Base-by-base conservation (phyloP, 2,888 invertebrate species). In the Heliconius sara region DNA sequence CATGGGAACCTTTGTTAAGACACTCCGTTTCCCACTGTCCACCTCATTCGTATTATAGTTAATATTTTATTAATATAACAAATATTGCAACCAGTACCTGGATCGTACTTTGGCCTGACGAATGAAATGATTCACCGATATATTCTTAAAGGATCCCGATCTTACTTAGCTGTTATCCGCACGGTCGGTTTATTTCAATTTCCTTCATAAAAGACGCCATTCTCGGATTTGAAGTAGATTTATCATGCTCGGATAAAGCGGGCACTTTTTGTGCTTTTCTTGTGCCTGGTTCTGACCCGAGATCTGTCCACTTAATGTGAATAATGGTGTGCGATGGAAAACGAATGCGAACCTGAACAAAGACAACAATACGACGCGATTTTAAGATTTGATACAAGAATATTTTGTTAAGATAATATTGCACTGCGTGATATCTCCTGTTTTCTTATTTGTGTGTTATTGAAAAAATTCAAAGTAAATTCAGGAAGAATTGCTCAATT, bases 111-210 rank as follows among this genome's bases (percentile, higher is more conserved):
- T 85, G 83, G 84, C 85, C 89, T 93, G 92, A 94, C 92, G 93
- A 94, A 94, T 94, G 92, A 93, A 94, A 93, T 93, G 93, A 94
- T 93, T 93, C 92, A 89, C 93, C 94, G 91, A 93, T 94, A 93
- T 93, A 94, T 94, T 93, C 92, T 89, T 92, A 93, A 94, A 90
- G 93, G 93, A 92, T 93, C 92, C 90, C 92, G 93, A 94, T 95
- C 93, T 93, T 95, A 95, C 95, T 95, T 95, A 95, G 94, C 93
- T 90, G 94, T 94, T 94, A 95, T 95, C 95, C 95, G 93, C 92
- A 95, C 95, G 95, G 95, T 95, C 95, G 95, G 95, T 95, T 95
- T 95, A 95, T 95, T 95, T 95, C 95, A 95, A 95, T 95, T 95
- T 95, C 94, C 94, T 95, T 95, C 95, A 95, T 95, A 95, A 95